Conservation (phyloP, 2,888 invertebrate genomes). For the Poecilobothrus nobilitatus region DNA sequence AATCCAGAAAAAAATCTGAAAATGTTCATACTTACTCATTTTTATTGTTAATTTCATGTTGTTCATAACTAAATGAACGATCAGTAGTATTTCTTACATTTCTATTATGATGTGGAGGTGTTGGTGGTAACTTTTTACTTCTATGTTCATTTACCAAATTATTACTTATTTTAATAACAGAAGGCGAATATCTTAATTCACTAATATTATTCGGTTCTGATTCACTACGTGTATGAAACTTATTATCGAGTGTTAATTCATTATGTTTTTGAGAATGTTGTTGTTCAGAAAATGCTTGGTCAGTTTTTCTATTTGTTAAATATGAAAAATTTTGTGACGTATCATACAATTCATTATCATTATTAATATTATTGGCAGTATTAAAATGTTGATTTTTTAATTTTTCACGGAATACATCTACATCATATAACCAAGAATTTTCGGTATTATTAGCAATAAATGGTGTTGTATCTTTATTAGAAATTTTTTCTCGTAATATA, state of each 20-base stretch:
- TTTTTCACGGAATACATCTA: slow-evolving; percentile 2
- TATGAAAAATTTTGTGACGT: background rate
- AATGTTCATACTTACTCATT: background rate
- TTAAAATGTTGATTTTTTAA: background rate
- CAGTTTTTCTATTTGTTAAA: background rate
- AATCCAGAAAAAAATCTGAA: background rate
- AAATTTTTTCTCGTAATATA: slow-evolving; percentile 9
- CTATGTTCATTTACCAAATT: slow-evolving; percentile 4
- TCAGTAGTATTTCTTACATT: background rate
- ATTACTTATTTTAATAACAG: background rate
- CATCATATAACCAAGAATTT: background rate
- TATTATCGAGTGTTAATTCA: background rate
- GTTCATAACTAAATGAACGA: background rate
- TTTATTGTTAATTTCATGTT: background rate
- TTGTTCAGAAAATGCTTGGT: background rate
- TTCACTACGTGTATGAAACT: background rate
- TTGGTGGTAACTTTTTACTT: slow-evolving; percentile 10
- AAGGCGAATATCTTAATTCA: background rate
- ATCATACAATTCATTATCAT: background rate
- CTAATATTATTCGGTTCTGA: background rate
- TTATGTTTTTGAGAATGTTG: background rate
- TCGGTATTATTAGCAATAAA: background rate
- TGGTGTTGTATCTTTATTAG: slow-evolving; percentile 2
- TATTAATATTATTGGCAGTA: background rate
- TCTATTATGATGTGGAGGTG: background rate